Conservation (phyloP, 2,888 invertebrate genomes). For the Halocaridina rubra region DNA sequence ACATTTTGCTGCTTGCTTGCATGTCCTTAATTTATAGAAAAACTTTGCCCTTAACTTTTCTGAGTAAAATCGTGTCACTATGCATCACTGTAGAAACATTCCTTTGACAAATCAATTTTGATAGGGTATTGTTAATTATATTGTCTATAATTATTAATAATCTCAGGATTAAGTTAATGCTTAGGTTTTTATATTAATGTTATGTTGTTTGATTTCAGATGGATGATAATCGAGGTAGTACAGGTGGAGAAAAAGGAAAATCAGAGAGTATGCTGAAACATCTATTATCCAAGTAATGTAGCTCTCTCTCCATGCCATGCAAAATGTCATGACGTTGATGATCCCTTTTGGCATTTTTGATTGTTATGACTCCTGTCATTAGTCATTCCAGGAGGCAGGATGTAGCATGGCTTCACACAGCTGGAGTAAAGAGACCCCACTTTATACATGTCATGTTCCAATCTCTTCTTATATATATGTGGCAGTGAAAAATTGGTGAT, state of each 20-base stretch:
- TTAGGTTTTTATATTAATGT: neutral
- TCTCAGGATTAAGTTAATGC: too few species aligned
- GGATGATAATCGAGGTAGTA: constrained; percentile 44
- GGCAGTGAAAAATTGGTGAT: too few species aligned
- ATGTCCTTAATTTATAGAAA: too few species aligned
- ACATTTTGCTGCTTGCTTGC: too few species aligned
- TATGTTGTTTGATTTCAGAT: constrained; percentile 12
- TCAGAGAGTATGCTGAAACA: constrained; percentile 52
- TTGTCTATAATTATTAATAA: too few species aligned
- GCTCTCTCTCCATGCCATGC: neutral
- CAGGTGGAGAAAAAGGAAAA: constrained; percentile 39
- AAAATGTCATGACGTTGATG: constrained; percentile 12
- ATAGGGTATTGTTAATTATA: too few species aligned
- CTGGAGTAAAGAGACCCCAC: constrained; percentile 36
- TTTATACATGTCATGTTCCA: too few species aligned
- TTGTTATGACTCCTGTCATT: constrained; percentile 31
- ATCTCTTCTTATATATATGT: too few species aligned
- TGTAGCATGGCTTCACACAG: constrained; percentile 1
- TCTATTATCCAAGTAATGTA: constrained; percentile 52
- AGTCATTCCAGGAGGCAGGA: constrained; percentile 49
- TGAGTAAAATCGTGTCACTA: too few species aligned
- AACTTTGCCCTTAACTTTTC: too few species aligned
- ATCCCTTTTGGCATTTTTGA: constrained; percentile 26
- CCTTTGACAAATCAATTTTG: too few species aligned
- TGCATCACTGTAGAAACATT: too few species aligned